Conservation (phyloP, 2,888 invertebrate species). For the Hypomecis atomaria region DNA sequence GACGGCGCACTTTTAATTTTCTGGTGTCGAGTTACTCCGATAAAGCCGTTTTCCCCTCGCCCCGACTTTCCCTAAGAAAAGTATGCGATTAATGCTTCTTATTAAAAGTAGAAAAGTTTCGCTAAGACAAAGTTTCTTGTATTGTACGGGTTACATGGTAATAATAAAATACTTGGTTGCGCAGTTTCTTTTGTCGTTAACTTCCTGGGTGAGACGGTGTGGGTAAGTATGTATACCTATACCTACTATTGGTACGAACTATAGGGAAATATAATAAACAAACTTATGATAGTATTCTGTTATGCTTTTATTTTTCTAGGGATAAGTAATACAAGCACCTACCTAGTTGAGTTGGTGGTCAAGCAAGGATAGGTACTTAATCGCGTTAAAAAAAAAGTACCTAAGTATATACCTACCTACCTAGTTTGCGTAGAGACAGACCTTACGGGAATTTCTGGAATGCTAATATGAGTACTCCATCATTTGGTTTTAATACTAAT, state of each 20-base stretch:
- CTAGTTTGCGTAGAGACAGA: no score
- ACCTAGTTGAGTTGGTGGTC: no score
- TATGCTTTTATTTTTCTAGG: no score
- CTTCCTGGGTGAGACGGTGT: slow-evolving; percentile 2
- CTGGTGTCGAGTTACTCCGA: slow-evolving; percentile 78
- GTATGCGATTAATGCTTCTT: slow-evolving; percentile 79
- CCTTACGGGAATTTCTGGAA: no score
- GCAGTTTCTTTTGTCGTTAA: slow-evolving; percentile 27
- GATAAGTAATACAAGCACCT: no score
- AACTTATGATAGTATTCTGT: no score
- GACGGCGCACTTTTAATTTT: slow-evolving; percentile 81
- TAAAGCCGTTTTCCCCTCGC: slow-evolving; percentile 65
- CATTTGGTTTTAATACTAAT: no score
- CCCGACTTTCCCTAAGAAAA: slow-evolving; percentile 64
- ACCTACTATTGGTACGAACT: background rate
- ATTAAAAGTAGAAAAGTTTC: slow-evolving; percentile 79
- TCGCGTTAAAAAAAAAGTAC: no score
- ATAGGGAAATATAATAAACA: no score
- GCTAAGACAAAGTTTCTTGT: slow-evolving; percentile 67
- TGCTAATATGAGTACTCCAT: no score
- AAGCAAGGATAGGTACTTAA: no score
- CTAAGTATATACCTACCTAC: no score
- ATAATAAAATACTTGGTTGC: slow-evolving; percentile 34
- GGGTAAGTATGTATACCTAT: background rate
- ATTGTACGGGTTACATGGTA: slow-evolving; percentile 41